phyloP scores from a whole-genome alignment of 2,797 vertebrate genomes.

The Ispidina picta region DNA sequence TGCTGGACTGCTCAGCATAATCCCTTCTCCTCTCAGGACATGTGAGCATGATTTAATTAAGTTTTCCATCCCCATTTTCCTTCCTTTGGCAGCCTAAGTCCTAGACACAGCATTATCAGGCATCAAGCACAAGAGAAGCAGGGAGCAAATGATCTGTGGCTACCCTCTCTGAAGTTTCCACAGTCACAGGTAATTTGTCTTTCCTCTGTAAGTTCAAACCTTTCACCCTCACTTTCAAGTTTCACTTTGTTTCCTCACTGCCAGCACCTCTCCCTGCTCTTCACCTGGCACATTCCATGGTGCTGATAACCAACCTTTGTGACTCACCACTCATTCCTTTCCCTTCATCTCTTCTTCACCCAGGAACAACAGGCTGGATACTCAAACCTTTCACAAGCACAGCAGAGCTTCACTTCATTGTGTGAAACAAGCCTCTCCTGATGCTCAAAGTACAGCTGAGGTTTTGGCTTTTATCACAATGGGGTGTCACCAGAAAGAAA shows the following conservation, averaged over 20 bases:
- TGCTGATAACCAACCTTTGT: background rate
- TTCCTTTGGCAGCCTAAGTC: background rate
- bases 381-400: background rate
- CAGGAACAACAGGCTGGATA: background rate
- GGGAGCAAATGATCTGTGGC: background rate
- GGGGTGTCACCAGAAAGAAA: background rate
- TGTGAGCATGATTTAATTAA: background rate
- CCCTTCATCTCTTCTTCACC: background rate
- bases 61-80: background rate
- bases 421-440: background rate
- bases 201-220: background rate
- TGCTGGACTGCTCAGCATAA: fast-evolving
- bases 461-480: background rate
- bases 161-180: background rate
- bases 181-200: background rate
- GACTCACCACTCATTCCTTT: background rate
- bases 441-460: background rate
- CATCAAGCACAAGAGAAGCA: background rate
- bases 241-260: background rate
- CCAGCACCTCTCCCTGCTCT: background rate
- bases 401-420: background rate
- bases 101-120: background rate
- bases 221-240: background rate
- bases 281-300: background rate
- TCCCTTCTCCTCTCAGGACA: background rate